Evolutionary conservation across 2,797 vertebrate species (phyloP), one percentile per base, ranked within the genome.

Genomic region (Scolopax bukidnonensis): DNA sequence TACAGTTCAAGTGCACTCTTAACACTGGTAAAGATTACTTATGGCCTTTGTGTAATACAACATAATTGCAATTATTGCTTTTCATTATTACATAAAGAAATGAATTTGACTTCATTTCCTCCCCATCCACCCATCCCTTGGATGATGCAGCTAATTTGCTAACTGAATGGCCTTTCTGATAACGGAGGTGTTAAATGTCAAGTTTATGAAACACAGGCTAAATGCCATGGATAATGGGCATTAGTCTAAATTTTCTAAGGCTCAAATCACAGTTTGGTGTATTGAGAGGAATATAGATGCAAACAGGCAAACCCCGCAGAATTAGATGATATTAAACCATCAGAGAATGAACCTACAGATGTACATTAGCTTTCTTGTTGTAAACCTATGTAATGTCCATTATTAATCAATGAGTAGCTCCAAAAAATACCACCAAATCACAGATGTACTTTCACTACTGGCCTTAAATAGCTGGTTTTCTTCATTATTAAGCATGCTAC

Each of bases 1-100:
- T n/a, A 95, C 45, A 79, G 93, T 97, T 97, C 97, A 95, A 98
- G 94, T 95, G 95, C 96, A 97, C 95, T 92, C 97, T 93, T 94
- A 97, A 98, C 93, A 96, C 85, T 97, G 97, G 92, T 93, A 97
- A 97, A 97, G 90, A 97, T 95, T 96, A 97, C 95, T 96, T 98
- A 98, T 98, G 98, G 98, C 97, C 97, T 98, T 97, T 88, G 93
- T 96, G 95, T 97, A 97, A 96, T 77, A 94, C 57, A 43, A 97
- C 89, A 64, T 94, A 96, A 90, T 96, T 96, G 96, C 96, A 97
- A 96, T 98, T 98, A 98, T 98, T 98, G 98, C 98, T 98, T 97
- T 97, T 97, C 89, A 95, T 96, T 98, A 97, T 97, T 97, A 97
- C 79, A 93, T 80, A 97, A 97, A 96, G 79, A 97, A 97, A 98